These are phyloP conservation scores for Hypocryptadius cinnamomeus DNA, from an alignment of 2,113 vertebrate genomes.

Conservation along the genomic window DNA sequence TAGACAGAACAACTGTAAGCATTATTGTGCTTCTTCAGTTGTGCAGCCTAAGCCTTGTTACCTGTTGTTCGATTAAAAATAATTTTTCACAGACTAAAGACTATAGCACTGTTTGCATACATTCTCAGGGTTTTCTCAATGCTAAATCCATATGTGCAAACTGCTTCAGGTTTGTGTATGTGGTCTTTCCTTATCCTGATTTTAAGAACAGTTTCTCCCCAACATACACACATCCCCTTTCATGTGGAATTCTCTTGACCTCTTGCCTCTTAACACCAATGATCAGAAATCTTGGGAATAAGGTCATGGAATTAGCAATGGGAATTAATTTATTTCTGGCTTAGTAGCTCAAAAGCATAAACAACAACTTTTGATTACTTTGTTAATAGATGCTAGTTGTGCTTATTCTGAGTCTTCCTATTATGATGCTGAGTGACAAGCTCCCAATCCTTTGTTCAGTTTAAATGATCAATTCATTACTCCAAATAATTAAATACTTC, in stretches of 20 bases:
- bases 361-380: background rate
- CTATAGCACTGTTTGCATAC: background rate
- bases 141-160: background rate
- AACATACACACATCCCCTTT: background rate
- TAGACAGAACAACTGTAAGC: background rate
- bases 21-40: background rate
- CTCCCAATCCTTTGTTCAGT: background rate
- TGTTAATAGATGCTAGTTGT: background rate
- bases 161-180: background rate
- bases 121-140: background rate
- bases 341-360: background rate
- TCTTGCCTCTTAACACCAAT: background rate
- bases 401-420: background rate
- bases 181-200: background rate
- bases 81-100: background rate
- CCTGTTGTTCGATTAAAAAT: background rate
- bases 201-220: background rate
- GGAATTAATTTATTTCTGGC: background rate
- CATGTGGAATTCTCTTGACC: background rate
- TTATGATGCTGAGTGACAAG: background rate
- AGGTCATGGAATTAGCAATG: background rate
- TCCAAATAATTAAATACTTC: background rate
- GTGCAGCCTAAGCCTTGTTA: background rate
- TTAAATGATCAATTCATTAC: background rate
- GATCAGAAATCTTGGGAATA: background rate